Percentiles rank a stretch among this genome's conserved stretches.
Evolutionary conservation across 2,113 vertebrate species (phyloP).

Genomic region (Campylorhamphus procurvoides): DNA sequence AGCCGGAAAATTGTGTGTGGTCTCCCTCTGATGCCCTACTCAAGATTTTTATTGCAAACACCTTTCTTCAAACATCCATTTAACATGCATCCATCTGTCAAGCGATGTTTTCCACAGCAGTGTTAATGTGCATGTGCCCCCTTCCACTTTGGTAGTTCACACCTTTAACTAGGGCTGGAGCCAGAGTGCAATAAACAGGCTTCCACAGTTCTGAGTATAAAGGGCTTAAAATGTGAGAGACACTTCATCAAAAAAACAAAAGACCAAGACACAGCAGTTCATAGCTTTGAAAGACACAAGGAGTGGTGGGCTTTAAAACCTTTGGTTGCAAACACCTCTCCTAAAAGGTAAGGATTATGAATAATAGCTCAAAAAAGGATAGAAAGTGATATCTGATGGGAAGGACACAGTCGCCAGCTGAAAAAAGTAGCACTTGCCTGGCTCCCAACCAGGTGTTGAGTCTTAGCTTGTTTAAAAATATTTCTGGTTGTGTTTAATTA

Average conservation of each 20-base stretch:
- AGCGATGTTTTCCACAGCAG: constrained; percentile 40
- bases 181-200: constrained; percentile 60
- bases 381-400: not conserved
- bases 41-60: constrained; percentile 65
- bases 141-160: constrained; percentile 60
- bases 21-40: constrained; percentile 54
- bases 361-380: not conserved
- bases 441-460: not conserved
- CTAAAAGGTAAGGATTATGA: not conserved
- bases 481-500: constrained; percentile 27
- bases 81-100: constrained; percentile 59
- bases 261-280: not conserved
- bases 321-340: not conserved
- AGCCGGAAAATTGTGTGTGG: constrained; percentile 49
- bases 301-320: not conserved
- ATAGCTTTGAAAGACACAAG: not conserved
- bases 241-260: constrained; percentile 53
- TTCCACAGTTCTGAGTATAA: constrained; percentile 51
- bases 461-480: constrained; percentile 49
- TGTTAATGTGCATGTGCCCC: constrained; percentile 50
- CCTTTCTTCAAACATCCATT: constrained; percentile 64
- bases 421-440: not conserved
- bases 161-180: constrained; percentile 67
- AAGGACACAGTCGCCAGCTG: not conserved
- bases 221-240: constrained; percentile 61